A percentile compares a stretch with the other conserved stretches of the same genome.
These are phyloP conservation scores for Ariopsis seemanni DNA, from an alignment of 2,113 vertebrate species.

Conservation along the genomic window DNA sequence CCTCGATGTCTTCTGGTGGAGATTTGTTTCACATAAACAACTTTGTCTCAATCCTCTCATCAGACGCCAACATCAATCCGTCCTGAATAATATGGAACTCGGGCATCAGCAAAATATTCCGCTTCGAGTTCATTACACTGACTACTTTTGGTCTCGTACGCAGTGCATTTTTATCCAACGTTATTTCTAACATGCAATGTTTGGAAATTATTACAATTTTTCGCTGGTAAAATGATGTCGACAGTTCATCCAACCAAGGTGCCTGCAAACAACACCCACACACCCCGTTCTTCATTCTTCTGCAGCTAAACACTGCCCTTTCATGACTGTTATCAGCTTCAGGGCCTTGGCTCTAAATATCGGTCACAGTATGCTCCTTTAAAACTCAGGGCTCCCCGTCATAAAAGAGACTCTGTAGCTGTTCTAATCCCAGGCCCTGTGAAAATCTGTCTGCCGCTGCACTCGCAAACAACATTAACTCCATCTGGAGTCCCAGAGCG, in stretches of 20 bases:
- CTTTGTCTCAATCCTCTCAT: neutral
- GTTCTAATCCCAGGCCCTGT: constrained; percentile 73
- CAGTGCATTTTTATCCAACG: neutral
- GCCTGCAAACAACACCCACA: constrained; percentile 39
- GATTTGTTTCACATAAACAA: neutral
- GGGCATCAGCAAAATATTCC: neutral
- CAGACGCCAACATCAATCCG: neutral
- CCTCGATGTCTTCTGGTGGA: neutral
- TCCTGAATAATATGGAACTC: neutral
- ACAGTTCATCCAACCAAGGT: constrained; percentile 35
- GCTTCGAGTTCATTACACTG: neutral
- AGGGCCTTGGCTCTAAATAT: constrained; percentile 78
- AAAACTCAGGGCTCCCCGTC: constrained; percentile 69
- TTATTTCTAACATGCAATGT: neutral
- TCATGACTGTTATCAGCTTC: constrained; percentile 76
- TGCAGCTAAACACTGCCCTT: constrained; percentile 69
- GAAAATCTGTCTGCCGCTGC: constrained; percentile 68
- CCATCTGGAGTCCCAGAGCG: constrained; percentile 61
- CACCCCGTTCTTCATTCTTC: constrained; percentile 61
- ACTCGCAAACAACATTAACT: constrained; percentile 75
- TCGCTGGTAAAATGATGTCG: constrained; percentile 30
- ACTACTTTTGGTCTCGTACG: neutral
- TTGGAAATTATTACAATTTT: neutral
- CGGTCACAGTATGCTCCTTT: constrained; percentile 74
- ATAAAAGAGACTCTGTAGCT: constrained; percentile 74